Conservation (phyloP, 2,888 invertebrate species). For the Caenorhabditis plicata region DNA sequence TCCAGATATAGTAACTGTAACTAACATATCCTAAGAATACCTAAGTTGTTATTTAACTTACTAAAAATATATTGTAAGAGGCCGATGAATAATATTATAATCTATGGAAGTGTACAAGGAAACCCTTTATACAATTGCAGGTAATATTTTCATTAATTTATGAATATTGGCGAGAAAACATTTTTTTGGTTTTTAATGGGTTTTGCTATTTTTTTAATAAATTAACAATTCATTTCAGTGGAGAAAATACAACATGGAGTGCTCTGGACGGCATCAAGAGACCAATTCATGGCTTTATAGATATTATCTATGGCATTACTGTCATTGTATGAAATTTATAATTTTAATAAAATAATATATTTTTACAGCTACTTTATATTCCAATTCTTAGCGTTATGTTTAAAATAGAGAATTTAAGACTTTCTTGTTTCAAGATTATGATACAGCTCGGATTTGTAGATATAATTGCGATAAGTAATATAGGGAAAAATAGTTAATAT, state of each 20-base stretch:
- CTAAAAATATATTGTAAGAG: too few relatives aligned
- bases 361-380: constrained; percentile 12
- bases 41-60: too few relatives aligned
- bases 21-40: too few relatives aligned
- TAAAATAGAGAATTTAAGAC: constrained; percentile 11
- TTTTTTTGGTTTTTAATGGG: too few relatives aligned
- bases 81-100: constrained; percentile 25
- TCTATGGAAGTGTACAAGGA: constrained; percentile 8
- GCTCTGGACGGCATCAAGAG: constrained; percentile 1
- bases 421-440: constrained; percentile 29
- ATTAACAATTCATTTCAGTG: constrained; percentile 2
- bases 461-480: constrained; percentile 9
- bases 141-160: not conserved
- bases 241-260: constrained; percentile 13
- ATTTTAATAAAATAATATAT: not conserved
- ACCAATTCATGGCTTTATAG: constrained; percentile 7
- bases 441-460: constrained; percentile 19
- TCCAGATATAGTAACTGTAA: too few relatives aligned
- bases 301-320: constrained; percentile 10
- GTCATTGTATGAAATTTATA: constrained; percentile 5
- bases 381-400: constrained; percentile 16
- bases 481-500: not conserved
- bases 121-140: constrained; percentile 25
- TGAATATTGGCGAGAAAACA: too few relatives aligned
- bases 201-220: not conserved